Percentiles rank a stretch among this genome's conserved stretches.
These are phyloP conservation scores for Stegophylla sp. DNA, from an alignment of 2,888 invertebrate genomes.

Conservation along the genomic window DNA sequence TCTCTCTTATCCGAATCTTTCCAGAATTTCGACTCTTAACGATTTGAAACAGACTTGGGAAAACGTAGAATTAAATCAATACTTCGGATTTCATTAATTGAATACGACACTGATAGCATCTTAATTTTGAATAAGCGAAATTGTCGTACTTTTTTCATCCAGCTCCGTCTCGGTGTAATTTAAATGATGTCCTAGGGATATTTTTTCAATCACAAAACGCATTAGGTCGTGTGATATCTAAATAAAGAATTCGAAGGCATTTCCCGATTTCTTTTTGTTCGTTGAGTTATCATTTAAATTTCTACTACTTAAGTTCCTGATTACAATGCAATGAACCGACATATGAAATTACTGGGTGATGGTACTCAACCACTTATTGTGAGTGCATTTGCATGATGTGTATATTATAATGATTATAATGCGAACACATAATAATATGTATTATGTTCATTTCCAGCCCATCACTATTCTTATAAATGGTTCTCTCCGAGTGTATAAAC, in stretches of 20 bases:
- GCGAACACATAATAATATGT: not conserved
- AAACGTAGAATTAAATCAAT: slow-evolving; percentile 34
- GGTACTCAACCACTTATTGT: not conserved
- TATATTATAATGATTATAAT: not conserved
- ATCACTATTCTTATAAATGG: slow-evolving; percentile 38
- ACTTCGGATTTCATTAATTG: slow-evolving; percentile 24
- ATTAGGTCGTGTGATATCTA: not conserved
- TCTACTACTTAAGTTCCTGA: slow-evolving; percentile 17
- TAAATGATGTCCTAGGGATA: not conserved
- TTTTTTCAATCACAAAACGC: not conserved
- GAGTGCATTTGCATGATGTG: not conserved
- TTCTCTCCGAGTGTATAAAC: not conserved
- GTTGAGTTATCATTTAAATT: not conserved
- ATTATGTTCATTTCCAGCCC: slow-evolving; percentile 21
- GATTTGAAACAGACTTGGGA: slow-evolving; percentile 7
- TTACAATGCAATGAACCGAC: slow-evolving; percentile 16
- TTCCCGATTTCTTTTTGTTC: slow-evolving; percentile 15
- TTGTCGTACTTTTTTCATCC: not conserved
- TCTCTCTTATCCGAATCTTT: slow-evolving; percentile 51
- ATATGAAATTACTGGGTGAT: slow-evolving; percentile 2
- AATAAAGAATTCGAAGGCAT: not conserved
- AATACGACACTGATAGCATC: slow-evolving; percentile 11
- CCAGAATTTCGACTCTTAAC: slow-evolving; percentile 42
- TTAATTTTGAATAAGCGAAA: slow-evolving; percentile 11
- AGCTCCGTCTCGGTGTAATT: not conserved